Percentiles rank a stretch among this genome's conserved stretches.
phyloP scores from a whole-genome alignment of 2,113 vertebrate species.

The Gasterosteus nipponicus region DNA sequence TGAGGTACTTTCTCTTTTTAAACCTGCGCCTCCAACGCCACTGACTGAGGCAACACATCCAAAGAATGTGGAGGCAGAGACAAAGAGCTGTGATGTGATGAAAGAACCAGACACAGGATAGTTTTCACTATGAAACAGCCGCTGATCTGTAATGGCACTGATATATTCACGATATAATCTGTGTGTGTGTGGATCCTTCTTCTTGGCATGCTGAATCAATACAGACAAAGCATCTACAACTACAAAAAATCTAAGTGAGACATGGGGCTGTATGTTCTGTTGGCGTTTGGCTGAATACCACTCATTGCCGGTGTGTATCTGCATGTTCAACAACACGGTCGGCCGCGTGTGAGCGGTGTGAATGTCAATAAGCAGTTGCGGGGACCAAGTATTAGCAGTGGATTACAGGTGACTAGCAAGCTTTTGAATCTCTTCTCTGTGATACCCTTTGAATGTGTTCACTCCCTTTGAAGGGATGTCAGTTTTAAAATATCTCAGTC shows the following conservation, averaged over 20 bases:
- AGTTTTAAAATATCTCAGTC: conserved; percentile 75
- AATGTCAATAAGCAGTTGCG: conserved; percentile 59
- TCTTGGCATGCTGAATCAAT: conserved; percentile 42
- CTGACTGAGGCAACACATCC: conserved; percentile 56
- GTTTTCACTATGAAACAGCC: conserved; percentile 50
- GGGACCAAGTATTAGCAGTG: conserved; percentile 73
- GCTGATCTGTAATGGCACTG: conserved; percentile 65
- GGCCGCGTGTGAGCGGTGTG: conserved; percentile 16
- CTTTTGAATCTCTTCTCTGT: conserved; percentile 72
- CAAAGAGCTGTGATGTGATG: conserved; percentile 60
- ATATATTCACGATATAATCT: conserved; percentile 62
- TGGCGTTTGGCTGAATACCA: conserved; percentile 35
- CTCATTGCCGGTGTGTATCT: not conserved
- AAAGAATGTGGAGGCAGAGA: conserved; percentile 61
- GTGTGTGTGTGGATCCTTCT: conserved; percentile 26
- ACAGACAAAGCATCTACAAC: conserved; percentile 33
- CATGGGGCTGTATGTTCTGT: conserved; percentile 23
- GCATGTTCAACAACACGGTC: not conserved
- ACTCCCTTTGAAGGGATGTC: conserved; percentile 77
- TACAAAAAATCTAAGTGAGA: conserved; percentile 31
- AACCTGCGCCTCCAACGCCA: conserved; percentile 54
- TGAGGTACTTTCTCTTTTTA: conserved; percentile 47
- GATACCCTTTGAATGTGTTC: conserved; percentile 77
- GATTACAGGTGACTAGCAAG: conserved; percentile 78
- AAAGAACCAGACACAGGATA: conserved; percentile 63